Evolutionary conservation across 2,888 invertebrate species (phyloP).

Genomic region (Teleiodes luculella): DNA sequence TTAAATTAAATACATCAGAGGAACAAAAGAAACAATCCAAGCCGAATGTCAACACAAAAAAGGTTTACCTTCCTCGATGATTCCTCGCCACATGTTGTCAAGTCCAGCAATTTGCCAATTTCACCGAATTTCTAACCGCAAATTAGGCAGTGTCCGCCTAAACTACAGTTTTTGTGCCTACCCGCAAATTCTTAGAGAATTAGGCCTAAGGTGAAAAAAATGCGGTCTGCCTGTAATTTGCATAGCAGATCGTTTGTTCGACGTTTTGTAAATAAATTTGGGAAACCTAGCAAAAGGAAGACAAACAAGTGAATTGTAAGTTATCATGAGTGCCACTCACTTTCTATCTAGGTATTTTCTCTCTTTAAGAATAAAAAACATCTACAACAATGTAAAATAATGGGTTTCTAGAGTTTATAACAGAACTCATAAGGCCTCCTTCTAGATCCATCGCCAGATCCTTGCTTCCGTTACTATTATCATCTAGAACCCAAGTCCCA

Average conservation of each 20-base stretch:
- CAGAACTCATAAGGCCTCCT: no score
- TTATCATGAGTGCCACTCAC: no score
- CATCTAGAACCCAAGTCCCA: no score
- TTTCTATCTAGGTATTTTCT: no score
- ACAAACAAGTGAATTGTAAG: no score
- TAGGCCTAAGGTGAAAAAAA: neutral
- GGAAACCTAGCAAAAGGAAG: neutral
- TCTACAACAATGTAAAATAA: no score
- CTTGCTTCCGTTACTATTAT: no score
- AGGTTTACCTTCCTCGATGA: slow-evolving; percentile 24
- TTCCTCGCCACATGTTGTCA: slow-evolving; percentile 13
- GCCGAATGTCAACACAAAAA: neutral
- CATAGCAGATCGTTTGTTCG: neutral
- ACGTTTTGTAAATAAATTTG: neutral
- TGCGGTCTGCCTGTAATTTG: neutral
- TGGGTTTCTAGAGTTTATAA: no score
- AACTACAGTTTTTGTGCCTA: neutral
- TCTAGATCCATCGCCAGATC: no score
- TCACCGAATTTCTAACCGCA: slow-evolving; percentile 7
- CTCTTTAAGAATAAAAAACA: no score
- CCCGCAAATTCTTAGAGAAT: neutral
- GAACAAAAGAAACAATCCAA: no score
- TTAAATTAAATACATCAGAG: no score
- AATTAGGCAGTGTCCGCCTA: neutral
- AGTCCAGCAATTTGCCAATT: neutral